Evolutionary conservation across 2,113 vertebrate species (phyloP).

Genomic region (Elaphurus davidianus): DNA sequence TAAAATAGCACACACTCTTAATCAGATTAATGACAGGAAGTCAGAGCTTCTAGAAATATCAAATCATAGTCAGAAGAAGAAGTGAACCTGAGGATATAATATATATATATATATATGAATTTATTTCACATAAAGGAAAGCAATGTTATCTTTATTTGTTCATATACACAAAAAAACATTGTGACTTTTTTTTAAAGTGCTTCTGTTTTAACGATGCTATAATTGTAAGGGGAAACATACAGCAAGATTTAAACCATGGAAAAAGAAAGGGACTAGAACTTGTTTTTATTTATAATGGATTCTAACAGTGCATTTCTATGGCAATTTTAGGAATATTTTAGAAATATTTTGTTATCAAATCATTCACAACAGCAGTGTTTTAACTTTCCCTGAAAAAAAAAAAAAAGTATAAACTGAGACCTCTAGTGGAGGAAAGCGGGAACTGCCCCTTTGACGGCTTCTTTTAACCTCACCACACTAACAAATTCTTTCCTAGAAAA

Average conservation of each 20-base stretch:
- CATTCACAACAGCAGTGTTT: background rate
- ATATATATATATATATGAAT: background rate
- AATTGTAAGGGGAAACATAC: background rate
- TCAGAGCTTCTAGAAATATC: background rate
- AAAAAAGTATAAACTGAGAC: slow-evolving; percentile 3
- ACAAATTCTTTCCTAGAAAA: background rate
- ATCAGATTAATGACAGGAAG: background rate
- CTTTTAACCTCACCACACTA: background rate
- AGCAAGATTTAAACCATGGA: background rate
- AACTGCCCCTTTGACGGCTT: background rate
- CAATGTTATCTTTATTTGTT: background rate
- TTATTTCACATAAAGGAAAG: background rate
- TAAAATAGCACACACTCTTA: background rate
- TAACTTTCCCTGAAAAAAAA: background rate
- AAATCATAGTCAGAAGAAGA: background rate
- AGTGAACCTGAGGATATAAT: background rate
- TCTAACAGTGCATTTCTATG: background rate
- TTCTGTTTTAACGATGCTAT: background rate
- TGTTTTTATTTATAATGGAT: background rate
- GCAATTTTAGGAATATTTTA: background rate
- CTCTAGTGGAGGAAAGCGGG: slow-evolving; percentile 45
- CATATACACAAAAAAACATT: background rate
- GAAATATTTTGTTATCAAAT: background rate
- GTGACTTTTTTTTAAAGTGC: background rate
- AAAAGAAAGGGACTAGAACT: background rate